Conservation (phyloP, 2,797 vertebrate species). For the Perodicticus potto region DNA sequence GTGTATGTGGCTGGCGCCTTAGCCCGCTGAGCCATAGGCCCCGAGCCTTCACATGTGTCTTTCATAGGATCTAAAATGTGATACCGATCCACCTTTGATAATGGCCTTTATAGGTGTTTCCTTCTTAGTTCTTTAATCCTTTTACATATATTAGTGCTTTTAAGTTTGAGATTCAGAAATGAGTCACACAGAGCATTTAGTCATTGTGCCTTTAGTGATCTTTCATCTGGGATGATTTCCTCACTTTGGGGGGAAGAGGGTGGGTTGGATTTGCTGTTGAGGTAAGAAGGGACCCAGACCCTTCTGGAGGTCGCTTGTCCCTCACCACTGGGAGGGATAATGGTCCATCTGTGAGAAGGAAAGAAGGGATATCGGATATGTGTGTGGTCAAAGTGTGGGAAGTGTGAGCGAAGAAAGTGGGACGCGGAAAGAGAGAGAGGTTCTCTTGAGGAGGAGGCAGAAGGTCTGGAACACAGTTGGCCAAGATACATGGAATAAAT, state of each 20-base stretch:
- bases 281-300: neutral
- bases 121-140: neutral
- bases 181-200: neutral
- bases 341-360: neutral
- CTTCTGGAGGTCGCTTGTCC: neutral
- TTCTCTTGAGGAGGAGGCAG: neutral
- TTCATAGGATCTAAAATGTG: accelerated
- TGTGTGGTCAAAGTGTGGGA: neutral
- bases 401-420: neutral
- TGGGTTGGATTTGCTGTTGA: neutral
- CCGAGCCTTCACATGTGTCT: neutral
- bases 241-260: neutral
- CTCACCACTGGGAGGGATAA: neutral
- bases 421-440: neutral
- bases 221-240: neutral
- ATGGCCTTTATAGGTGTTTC: neutral
- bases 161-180: neutral
- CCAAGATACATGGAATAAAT: neutral
- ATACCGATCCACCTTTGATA: neutral
- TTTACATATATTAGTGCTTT: neutral
- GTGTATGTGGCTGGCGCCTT: no score
- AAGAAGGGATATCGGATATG: neutral
- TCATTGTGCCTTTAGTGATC: neutral
- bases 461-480: no score
- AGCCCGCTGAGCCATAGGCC: no score